Percentiles rank a stretch among this genome's conserved stretches.
phyloP scores from a whole-genome alignment of 2,113 vertebrate species.

The Smithornis capensis region DNA sequence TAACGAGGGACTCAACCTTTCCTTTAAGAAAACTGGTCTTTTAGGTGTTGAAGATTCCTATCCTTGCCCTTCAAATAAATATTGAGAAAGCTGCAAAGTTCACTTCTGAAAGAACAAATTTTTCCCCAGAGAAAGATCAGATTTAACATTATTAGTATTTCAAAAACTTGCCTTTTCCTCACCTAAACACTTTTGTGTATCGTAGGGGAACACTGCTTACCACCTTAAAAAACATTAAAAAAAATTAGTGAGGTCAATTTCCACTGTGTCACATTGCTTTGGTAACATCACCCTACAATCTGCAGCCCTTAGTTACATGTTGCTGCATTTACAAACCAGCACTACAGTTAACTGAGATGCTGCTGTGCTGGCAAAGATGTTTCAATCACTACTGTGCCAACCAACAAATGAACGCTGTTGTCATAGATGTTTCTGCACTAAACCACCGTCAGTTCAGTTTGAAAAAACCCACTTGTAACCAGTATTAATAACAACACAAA shows the following conservation, averaged over 20 bases:
- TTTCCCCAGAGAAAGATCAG: not conserved
- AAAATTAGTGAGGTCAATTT: not conserved
- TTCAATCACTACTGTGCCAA: not conserved
- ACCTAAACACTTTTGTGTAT: not conserved
- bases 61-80: not conserved
- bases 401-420: not conserved
- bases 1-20: not conserved
- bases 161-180: not conserved
- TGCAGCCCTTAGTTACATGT: not conserved
- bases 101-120: too few relatives aligned
- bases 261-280: fast-evolving
- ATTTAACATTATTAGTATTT: not conserved
- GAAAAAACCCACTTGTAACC: not conserved
- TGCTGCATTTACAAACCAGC: not conserved
- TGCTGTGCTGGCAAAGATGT: not conserved
- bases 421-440: not conserved
- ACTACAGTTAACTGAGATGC: not conserved
- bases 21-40: not conserved
- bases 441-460: not conserved
- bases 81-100: not conserved
- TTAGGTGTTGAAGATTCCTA: not conserved
- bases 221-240: not conserved
- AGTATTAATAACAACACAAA: not conserved
- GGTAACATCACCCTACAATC: not conserved
- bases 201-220: not conserved